A percentile compares a stretch with the other conserved stretches of the same genome.
Evolutionary conservation across 2,113 vertebrate genomes (phyloP).

Genomic region (Hyla sarda): DNA sequence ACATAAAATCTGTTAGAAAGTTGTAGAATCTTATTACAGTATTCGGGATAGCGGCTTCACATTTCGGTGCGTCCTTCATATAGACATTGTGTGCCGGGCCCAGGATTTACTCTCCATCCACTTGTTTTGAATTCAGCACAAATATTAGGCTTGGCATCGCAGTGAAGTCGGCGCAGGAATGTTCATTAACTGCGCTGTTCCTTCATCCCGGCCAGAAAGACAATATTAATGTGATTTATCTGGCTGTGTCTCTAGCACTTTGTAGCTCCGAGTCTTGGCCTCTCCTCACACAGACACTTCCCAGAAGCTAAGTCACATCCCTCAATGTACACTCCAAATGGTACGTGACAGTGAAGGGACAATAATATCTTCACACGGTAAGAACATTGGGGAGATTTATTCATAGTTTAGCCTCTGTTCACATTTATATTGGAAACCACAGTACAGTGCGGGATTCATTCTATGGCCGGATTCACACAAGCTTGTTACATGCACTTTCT

Average conservation of each 20-base stretch:
- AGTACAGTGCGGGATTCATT: no score
- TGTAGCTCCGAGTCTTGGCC: neutral
- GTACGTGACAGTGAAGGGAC: neutral
- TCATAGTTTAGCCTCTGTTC: no score
- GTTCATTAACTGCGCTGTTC: neutral
- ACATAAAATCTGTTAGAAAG: neutral
- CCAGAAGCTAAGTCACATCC: neutral
- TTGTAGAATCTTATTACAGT: neutral
- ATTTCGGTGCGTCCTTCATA: neutral
- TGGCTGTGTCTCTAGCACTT: neutral
- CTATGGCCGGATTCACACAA: no score
- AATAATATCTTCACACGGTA: neutral
- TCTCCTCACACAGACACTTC: neutral
- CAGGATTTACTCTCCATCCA: slow-evolving; percentile 1
- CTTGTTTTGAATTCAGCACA: neutral
- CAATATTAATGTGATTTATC: slow-evolving; percentile 24
- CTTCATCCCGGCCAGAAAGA: slow-evolving; percentile 10
- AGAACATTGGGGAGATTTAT: no score
- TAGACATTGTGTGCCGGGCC: neutral
- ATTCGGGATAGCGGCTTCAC: neutral
- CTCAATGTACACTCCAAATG: neutral
- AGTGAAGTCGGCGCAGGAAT: neutral
- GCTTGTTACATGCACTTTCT: no score
- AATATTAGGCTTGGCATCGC: slow-evolving; percentile 7
- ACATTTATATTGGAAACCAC: no score